Conservation (phyloP, 2,888 invertebrate species). For the Emesis furor region DNA sequence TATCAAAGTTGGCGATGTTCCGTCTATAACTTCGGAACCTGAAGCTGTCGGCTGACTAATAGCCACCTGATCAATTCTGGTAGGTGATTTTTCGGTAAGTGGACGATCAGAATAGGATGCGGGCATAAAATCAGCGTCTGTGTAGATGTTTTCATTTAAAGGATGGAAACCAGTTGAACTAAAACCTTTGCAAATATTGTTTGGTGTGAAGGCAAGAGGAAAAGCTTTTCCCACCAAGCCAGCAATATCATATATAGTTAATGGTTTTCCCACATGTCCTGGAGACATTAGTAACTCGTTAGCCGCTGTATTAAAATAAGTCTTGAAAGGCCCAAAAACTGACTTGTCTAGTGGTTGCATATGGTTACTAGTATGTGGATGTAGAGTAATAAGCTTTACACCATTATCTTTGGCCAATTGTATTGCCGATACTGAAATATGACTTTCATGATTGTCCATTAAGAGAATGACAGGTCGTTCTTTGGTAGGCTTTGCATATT, state of each 20-base stretch:
- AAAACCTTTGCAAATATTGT: conserved; percentile 55
- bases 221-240: conserved; percentile 61
- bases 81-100: conserved; percentile 45
- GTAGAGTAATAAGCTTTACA: conserved; percentile 68
- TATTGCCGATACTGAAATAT: conserved; percentile 60
- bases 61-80: conserved; percentile 35
- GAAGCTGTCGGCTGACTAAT: conserved; percentile 33
- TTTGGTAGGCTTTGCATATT: conserved; percentile 72
- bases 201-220: conserved; percentile 59
- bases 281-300: conserved; percentile 43
- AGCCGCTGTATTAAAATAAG: conserved; percentile 62
- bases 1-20: conserved; percentile 38
- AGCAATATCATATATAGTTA: conserved; percentile 80
- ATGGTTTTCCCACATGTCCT: conserved; percentile 69
- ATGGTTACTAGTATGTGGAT: conserved; percentile 36
- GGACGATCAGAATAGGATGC: conserved; percentile 36
- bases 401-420: conserved; percentile 59
- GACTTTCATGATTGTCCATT: conserved; percentile 64
- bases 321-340: conserved; percentile 74
- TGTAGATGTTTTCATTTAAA: conserved; percentile 60
- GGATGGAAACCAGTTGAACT: conserved; percentile 57
- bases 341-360: conserved; percentile 76
- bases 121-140: conserved; percentile 59
- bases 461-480: conserved; percentile 65
- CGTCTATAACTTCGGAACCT: conserved; percentile 18